Percentiles rank a stretch among this genome's conserved stretches.
Conservation (phyloP, 2,888 invertebrate genomes). For the Gordius sp. region DNA sequence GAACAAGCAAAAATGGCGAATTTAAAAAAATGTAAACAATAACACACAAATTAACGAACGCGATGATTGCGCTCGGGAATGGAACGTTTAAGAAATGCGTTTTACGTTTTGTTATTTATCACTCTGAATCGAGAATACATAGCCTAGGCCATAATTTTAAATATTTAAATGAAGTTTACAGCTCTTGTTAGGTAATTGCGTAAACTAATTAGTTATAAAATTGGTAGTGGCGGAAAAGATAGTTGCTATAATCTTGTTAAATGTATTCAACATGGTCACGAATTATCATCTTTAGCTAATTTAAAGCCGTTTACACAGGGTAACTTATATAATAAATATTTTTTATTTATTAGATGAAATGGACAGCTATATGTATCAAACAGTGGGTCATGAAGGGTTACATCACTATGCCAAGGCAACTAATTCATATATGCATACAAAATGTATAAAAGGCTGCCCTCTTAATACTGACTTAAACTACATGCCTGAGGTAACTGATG, state of each 20-base stretch:
- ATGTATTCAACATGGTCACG: constrained; percentile 75
- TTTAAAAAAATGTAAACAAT: no score
- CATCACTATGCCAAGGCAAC: constrained; percentile 64
- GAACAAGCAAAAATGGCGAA: no score
- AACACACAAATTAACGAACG: no score
- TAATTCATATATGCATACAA: constrained; percentile 52
- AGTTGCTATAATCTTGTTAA: constrained; percentile 97
- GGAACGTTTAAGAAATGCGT: no score
- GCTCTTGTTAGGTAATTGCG: neutral
- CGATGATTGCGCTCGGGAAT: no score
- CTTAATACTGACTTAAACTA: constrained; percentile 49
- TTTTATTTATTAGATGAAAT: constrained; percentile 42
- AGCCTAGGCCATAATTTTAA: no score
- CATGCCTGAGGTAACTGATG: constrained; percentile 46
- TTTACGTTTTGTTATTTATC: no score
- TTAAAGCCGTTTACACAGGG: constrained; percentile 47
- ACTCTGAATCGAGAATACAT: no score
- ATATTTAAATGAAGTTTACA: constrained; percentile 13
- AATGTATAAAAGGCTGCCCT: constrained; percentile 56
- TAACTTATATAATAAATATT: constrained; percentile 35
- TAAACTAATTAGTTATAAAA: neutral
- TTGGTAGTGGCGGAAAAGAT: constrained; percentile 98
- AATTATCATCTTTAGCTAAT: constrained; percentile 80
- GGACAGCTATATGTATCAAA: constrained; percentile 97
- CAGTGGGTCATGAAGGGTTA: constrained; percentile 82